These are phyloP conservation scores for Gymnoscelis rufifasciata DNA, from an alignment of 2,888 invertebrate species.

Conservation along the genomic window DNA sequence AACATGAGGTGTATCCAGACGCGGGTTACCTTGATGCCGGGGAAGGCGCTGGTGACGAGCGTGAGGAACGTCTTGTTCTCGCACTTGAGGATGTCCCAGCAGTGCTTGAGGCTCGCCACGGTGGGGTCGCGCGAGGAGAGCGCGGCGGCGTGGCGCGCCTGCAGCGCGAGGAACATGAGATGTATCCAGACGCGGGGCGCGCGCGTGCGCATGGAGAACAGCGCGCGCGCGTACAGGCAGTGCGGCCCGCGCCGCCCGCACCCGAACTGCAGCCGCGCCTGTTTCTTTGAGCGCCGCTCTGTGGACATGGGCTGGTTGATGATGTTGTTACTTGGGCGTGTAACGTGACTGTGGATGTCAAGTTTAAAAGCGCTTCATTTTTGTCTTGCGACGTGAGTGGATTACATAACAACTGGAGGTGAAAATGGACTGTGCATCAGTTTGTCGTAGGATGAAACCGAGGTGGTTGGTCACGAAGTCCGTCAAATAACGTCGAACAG, in stretches of 20 bases:
- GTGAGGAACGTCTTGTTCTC: conserved; percentile 94
- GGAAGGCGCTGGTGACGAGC: conserved; percentile 96
- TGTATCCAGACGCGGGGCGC: conserved; percentile 95
- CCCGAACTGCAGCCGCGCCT: conserved; percentile 92
- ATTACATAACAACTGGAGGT: too few species aligned
- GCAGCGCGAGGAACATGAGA: conserved; percentile 95
- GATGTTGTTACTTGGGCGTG: background rate
- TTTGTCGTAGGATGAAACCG: too few species aligned
- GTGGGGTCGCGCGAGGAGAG: conserved; percentile 89
- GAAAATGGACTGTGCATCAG: too few species aligned
- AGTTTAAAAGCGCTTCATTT: too few species aligned
- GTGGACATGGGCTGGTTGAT: conserved; percentile 75
- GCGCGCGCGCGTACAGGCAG: conserved; percentile 90
- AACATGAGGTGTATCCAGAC: conserved; percentile 98
- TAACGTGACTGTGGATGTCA: too few species aligned
- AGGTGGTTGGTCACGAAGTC: too few species aligned
- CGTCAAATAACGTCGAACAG: too few species aligned
- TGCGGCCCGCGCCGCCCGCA: conserved; percentile 94
- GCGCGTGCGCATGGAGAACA: conserved; percentile 88
- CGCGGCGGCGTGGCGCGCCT: conserved; percentile 88
- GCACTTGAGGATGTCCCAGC: conserved; percentile 96
- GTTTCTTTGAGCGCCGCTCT: conserved; percentile 90
- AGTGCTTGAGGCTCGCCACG: conserved; percentile 91
- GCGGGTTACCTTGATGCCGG: conserved; percentile 89
- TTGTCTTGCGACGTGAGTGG: too few species aligned